phyloP scores from a whole-genome alignment of 2,888 invertebrate species.

The Sinopyrophorus schimmeli region DNA sequence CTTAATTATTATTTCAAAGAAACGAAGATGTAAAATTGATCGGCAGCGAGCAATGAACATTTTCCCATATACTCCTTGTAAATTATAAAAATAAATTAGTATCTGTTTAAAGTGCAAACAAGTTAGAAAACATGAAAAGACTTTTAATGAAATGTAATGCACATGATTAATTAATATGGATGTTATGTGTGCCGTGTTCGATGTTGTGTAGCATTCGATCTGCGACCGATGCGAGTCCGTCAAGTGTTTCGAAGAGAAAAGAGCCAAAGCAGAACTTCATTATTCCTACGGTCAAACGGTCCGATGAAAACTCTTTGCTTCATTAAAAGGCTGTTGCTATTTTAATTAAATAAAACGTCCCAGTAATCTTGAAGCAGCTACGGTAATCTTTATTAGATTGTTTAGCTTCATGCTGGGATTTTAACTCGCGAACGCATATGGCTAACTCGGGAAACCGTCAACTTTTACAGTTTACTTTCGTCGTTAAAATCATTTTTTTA shows the following conservation, averaged over 20 bases:
- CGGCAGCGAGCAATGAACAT: no score
- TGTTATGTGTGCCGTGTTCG: slow-evolving; percentile 3
- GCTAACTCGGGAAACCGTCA: no score
- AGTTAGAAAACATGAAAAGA: slow-evolving; percentile 15
- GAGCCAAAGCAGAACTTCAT: slow-evolving; percentile 21
- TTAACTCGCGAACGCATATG: slow-evolving; percentile 20
- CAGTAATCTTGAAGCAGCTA: slow-evolving; percentile 14
- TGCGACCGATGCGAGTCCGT: slow-evolving; percentile 17
- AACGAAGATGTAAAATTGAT: no score
- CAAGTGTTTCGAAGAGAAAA: slow-evolving; percentile 13
- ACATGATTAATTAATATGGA: slow-evolving; percentile 14
- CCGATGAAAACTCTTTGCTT: slow-evolving; percentile 3
- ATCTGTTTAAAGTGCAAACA: no score
- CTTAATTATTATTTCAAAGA: no score
- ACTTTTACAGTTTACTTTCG: no score
- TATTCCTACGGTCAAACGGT: slow-evolving; percentile 17
- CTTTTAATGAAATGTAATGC: slow-evolving; percentile 20
- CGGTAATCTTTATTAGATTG: slow-evolving; percentile 15
- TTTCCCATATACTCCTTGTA: no score
- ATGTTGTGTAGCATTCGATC: slow-evolving; percentile 6
- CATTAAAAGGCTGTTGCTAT: slow-evolving; percentile 11
- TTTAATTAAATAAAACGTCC: slow-evolving; percentile 23
- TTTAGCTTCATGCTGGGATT: slow-evolving; percentile 20
- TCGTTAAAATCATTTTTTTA: no score
- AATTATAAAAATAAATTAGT: no score